These are phyloP conservation scores for Oscheius sp. DNA, from an alignment of 2,888 invertebrate species.

Conservation along the genomic window DNA sequence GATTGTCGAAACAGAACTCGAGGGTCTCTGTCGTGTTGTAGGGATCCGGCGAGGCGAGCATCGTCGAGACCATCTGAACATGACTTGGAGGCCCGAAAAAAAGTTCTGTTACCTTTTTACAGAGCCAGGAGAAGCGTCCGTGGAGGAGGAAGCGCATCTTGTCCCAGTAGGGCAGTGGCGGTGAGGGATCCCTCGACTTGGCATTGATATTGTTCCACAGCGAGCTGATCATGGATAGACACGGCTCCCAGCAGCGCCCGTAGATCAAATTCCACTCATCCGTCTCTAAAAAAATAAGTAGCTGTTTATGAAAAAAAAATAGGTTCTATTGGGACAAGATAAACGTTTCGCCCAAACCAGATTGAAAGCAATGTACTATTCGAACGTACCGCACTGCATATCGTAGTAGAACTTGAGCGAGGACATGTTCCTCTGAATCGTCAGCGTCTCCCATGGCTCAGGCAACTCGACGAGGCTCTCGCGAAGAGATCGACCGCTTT, in stretches of 20 bases:
- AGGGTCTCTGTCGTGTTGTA: slow-evolving; percentile 99
- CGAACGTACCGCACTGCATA: slow-evolving; percentile 82
- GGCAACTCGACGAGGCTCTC: slow-evolving; percentile 81
- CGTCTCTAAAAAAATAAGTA: slow-evolving; percentile 69
- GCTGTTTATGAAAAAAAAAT: neutral
- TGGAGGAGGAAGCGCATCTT: slow-evolving; percentile 88
- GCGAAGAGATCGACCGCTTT: slow-evolving; percentile 60
- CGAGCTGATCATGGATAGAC: slow-evolving; percentile 80
- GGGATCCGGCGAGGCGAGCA: slow-evolving; percentile 93
- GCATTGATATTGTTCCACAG: slow-evolving; percentile 75
- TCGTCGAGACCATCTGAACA: slow-evolving; percentile 81
- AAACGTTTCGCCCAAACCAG: too few relatives aligned
- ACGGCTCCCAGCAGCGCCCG: slow-evolving; percentile 99
- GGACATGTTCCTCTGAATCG: slow-evolving; percentile 89
- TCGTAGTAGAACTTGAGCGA: slow-evolving; percentile 97
- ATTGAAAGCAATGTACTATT: too few relatives aligned
- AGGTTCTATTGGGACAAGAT: neutral
- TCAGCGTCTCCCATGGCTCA: slow-evolving; percentile 85
- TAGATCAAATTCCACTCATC: slow-evolving; percentile 87
- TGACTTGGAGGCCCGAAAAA: neutral
- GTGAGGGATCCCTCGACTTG: slow-evolving; percentile 89
- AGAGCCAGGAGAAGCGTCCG: slow-evolving; percentile 88
- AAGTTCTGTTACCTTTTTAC: slow-evolving; percentile 78
- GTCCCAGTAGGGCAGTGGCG: slow-evolving; percentile 95
- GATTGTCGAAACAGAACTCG: slow-evolving; percentile 94